Conservation (phyloP, 1,140 invertebrate species). For the Calephelis nemesis region DNA sequence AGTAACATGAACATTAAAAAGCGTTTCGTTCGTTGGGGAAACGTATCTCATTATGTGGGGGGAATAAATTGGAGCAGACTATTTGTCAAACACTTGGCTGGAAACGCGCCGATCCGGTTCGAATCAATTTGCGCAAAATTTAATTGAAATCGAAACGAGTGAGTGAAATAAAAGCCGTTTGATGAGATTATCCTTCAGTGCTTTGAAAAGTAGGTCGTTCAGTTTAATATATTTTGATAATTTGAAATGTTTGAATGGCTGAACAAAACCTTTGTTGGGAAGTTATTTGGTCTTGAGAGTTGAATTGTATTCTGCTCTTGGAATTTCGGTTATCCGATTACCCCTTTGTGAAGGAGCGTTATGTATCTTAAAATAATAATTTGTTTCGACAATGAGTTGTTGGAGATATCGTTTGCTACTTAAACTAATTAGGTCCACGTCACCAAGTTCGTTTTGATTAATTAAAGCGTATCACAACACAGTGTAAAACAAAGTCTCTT, state of each 20-base stretch:
- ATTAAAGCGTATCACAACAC: too few relatives aligned
- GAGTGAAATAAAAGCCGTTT: constrained; percentile 55
- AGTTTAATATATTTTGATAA: neutral
- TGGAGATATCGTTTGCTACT: too few relatives aligned
- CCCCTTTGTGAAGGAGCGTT: too few relatives aligned
- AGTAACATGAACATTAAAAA: constrained; percentile 58
- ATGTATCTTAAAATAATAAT: too few relatives aligned
- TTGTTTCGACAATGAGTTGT: too few relatives aligned
- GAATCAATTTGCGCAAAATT: constrained; percentile 72
- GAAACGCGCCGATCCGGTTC: constrained; percentile 52
- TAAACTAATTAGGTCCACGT: too few relatives aligned
- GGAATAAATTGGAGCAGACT: constrained; percentile 70
- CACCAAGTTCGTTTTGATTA: too few relatives aligned
- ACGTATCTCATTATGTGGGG: constrained; percentile 69
- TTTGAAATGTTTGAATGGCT: neutral
- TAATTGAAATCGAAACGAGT: constrained; percentile 69
- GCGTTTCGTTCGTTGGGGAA: constrained; percentile 56
- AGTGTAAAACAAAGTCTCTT: too few relatives aligned
- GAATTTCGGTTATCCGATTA: too few relatives aligned
- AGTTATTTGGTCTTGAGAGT: too few relatives aligned
- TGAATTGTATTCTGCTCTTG: too few relatives aligned
- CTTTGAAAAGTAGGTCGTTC: constrained; percentile 37
- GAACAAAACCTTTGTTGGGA: too few relatives aligned
- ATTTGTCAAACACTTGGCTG: constrained; percentile 72
- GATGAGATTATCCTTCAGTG: constrained; percentile 48